These are phyloP conservation scores for Propsilocerus akamusi DNA, from an alignment of 1,140 invertebrate genomes.

Conservation along the genomic window DNA sequence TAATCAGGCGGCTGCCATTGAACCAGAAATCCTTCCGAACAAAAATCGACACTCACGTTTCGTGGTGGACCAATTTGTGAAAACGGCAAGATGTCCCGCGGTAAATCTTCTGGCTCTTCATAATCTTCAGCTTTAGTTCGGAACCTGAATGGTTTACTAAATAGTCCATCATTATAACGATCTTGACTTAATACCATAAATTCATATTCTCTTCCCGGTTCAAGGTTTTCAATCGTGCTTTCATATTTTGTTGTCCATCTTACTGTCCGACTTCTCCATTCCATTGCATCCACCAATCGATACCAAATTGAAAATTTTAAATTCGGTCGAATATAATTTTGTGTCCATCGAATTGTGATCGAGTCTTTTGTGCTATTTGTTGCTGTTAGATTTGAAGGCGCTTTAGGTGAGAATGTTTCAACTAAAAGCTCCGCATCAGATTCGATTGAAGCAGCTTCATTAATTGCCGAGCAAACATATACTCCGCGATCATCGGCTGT, in stretches of 20 bases:
- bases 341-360: slow-evolving; percentile 70
- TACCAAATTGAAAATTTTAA: slow-evolving; percentile 77
- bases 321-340: slow-evolving; percentile 56
- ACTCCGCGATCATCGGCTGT: slow-evolving; percentile 73
- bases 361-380: slow-evolving; percentile 53
- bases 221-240: slow-evolving; percentile 58
- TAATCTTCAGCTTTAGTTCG: slow-evolving; percentile 41
- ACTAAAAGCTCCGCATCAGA: slow-evolving; percentile 75
- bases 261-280: slow-evolving; percentile 60
- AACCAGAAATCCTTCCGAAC: slow-evolving; percentile 43
- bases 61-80: slow-evolving; percentile 34
- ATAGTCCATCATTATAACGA: slow-evolving; percentile 70
- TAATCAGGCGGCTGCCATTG: slow-evolving; percentile 48
- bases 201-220: slow-evolving; percentile 64
- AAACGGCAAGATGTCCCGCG: neutral
- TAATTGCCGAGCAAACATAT: slow-evolving; percentile 81
- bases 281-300: slow-evolving; percentile 41
- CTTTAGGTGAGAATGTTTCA: slow-evolving; percentile 68
- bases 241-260: slow-evolving; percentile 47
- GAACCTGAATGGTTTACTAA: slow-evolving; percentile 64
- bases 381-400: slow-evolving; percentile 76
- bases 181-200: slow-evolving; percentile 82
- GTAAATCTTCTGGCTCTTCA: neutral
- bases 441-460: slow-evolving; percentile 80
- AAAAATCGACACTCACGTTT: slow-evolving; percentile 40